These are phyloP conservation scores for Pygoscelis adeliae DNA, from an alignment of 2,113 vertebrate genomes.

Conservation along the genomic window DNA sequence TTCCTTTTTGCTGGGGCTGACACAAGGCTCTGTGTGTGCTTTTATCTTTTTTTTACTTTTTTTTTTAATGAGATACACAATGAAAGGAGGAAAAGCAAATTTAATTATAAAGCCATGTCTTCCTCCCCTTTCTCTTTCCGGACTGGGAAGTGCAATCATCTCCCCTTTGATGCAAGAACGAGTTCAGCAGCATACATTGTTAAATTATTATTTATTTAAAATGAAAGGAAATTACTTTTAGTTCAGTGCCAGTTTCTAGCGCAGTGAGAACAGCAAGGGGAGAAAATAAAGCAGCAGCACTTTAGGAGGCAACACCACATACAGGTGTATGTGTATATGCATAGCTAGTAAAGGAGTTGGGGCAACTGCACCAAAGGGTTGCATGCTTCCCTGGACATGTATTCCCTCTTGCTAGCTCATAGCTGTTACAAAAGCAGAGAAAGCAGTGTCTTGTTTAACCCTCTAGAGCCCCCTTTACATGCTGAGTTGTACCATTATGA, in stretches of 20 bases:
- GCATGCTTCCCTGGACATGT: not conserved
- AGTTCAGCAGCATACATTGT: not conserved
- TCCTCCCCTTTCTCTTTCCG: not conserved
- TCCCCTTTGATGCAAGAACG: not conserved
- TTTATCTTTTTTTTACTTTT: not conserved
- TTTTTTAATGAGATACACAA: not conserved
- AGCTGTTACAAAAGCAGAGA: not conserved
- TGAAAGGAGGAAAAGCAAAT: conserved; percentile 29
- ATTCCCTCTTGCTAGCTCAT: not conserved
- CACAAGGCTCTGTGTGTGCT: not conserved
- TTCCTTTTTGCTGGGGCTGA: not conserved
- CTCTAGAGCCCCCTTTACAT: not conserved
- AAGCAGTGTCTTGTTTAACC: not conserved
- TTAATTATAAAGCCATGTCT: not conserved
- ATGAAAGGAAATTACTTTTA: conserved; percentile 26
- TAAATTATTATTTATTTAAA: conserved; percentile 31
- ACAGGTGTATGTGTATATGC: not conserved
- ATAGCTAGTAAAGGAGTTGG: not conserved
- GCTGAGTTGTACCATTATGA: not conserved
- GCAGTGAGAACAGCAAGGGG: not conserved
- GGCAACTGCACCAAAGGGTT: not conserved
- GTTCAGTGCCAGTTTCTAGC: not conserved
- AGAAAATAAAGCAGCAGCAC: not conserved
- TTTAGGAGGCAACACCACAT: not conserved
- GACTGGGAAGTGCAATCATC: not conserved